Percentiles rank a stretch among this genome's conserved stretches.
Evolutionary conservation across 1,140 invertebrate species (phyloP).

Genomic region (Archivesica marissinica): DNA sequence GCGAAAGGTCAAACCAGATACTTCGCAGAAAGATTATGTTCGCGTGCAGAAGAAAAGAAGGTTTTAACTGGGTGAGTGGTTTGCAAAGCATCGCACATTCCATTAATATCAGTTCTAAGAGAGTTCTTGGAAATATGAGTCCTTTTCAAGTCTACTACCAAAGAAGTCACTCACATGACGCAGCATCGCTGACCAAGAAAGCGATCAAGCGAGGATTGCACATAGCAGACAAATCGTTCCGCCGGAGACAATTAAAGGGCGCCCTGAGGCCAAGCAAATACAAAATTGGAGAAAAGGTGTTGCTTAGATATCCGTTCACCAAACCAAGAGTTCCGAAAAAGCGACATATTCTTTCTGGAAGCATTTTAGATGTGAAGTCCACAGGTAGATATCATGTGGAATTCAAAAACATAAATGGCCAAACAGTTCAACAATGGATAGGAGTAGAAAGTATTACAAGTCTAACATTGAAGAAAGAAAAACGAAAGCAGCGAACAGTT

Average conservation of each 20-base stretch:
- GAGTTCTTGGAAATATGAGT: background rate
- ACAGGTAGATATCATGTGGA: background rate
- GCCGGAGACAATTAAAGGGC: background rate
- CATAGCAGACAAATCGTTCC: background rate
- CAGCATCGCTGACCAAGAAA: background rate
- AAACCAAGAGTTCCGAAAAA: background rate
- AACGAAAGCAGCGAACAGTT: background rate
- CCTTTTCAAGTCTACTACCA: constrained; percentile 14
- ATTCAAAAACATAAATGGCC: background rate
- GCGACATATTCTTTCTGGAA: background rate
- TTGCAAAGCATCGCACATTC: background rate
- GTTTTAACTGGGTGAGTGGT: constrained; percentile 36
- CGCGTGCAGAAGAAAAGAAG: background rate
- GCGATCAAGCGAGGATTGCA: background rate
- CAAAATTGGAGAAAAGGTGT: constrained; percentile 18
- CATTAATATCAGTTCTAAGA: constrained; percentile 16
- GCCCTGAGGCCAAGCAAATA: background rate
- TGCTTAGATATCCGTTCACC: background rate
- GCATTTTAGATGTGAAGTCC: background rate
- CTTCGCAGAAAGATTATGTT: constrained; percentile 14
- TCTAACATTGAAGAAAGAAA: constrained; percentile 1
- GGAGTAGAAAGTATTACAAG: background rate
- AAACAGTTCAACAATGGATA: background rate
- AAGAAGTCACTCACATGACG: background rate
- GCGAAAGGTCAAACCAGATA: constrained; percentile 28